Base-by-base conservation (phyloP, 2,797 vertebrate species). In the Pangasius sanitwongsei region DNA sequence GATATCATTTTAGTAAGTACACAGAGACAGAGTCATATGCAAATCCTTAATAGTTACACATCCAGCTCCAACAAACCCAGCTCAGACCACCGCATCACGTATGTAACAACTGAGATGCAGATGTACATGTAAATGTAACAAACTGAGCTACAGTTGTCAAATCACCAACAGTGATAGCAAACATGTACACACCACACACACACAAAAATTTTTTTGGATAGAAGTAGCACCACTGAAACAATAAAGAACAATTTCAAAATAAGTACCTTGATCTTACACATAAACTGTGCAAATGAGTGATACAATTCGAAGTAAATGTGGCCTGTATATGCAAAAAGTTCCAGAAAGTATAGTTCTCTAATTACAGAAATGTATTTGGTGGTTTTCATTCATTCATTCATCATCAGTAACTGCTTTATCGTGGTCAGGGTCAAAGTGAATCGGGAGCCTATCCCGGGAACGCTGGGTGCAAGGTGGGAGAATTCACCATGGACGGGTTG, bases 1-100 rank as follows among this genome's bases (percentile, higher is more conserved):
- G 20, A 75, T 44, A 75, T 12, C 4, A 18, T 16, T 78, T n/a
- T 50, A 18, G 28, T 55, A 55, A 55, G 50, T 34, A 53, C 23
- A 77, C 74, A n/a, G 5, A n/a, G 11, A 77, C 75, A 53, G 13
- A 53, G 12, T 16, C 48, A 87, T 75, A 67, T 16, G 83, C 20
- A 87, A 83, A 77, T 70, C 28, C 31, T 9, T 65, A 63, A 28
- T 88, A 44, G 25, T 25, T 75, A 44, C 34, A 87, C 20, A 13
- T 48, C 44, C 41, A 48, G 12, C 41, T 50, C 12, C 4, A 12
- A 48, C 34, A 28, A 75, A 31, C 65, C 53, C 59, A 86, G 23
- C 83, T 83, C 77, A 75, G 75, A 13, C 11, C 34, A 83, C 31
- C 31, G 23, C 31, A 37, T 37, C 18, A 41, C 41, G 41, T 41